Conservation (phyloP, 2,888 invertebrate genomes). For the Dioctria linearis region DNA sequence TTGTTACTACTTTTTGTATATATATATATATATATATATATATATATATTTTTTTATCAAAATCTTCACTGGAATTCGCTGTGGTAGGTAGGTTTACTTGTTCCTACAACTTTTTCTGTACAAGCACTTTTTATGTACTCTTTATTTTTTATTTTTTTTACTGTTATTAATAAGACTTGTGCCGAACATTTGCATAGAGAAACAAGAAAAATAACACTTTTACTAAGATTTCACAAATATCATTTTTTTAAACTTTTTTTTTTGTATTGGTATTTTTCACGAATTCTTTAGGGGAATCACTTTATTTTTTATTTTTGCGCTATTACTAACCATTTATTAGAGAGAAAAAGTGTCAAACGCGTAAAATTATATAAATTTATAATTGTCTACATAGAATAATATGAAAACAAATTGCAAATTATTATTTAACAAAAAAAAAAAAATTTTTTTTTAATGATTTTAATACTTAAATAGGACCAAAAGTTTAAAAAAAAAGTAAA, state of each 20-base stretch:
- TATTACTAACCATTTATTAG: constrained; percentile 37
- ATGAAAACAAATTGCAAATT: constrained; percentile 23
- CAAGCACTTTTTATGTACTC: constrained; percentile 24
- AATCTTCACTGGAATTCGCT: background rate
- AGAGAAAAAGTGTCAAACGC: constrained; percentile 14
- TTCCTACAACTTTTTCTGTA: constrained; percentile 11
- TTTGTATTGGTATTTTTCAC: constrained; percentile 2
- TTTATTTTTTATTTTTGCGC: constrained; percentile 1
- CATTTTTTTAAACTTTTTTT: constrained; percentile 8
- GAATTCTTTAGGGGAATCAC: constrained; percentile 19
- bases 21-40: too few relatives aligned
- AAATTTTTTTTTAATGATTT: background rate
- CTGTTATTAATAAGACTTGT: constrained; percentile 26
- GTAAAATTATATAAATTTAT: background rate
- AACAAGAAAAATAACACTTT: constrained; percentile 11
- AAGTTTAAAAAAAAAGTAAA: background rate
- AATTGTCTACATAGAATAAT: constrained; percentile 29
- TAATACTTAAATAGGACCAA: too few relatives aligned
- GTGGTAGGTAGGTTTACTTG: background rate
- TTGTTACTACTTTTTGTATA: background rate
- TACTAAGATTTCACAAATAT: constrained; percentile 34
- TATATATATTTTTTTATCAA: background rate
- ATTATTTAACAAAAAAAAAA: constrained; percentile 30
- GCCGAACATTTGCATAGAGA: too few relatives aligned
- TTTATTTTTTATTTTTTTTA: background rate